Evolutionary conservation across 2,888 invertebrate species (phyloP).

Genomic region (Agriopis aurantiaria): DNA sequence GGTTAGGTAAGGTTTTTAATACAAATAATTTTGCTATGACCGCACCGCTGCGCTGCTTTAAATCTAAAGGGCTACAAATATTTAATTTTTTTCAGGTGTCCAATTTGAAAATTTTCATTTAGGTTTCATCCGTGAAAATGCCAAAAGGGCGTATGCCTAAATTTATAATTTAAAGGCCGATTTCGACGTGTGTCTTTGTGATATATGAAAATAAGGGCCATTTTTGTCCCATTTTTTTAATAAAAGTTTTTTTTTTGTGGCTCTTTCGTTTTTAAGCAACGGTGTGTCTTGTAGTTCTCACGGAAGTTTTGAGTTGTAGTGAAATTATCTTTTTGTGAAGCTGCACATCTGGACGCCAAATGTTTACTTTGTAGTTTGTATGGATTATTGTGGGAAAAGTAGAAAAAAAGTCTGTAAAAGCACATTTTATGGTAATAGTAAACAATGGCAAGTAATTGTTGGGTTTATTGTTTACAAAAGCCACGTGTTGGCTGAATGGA

Average conservation of each 20-base stretch:
- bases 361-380: constrained; percentile 14
- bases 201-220: no score
- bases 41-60: no score
- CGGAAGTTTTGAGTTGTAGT: background rate
- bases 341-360: constrained; percentile 28
- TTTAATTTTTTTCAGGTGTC: no score
- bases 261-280: no score
- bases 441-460: constrained; percentile 10
- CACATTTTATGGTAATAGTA: background rate
- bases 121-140: no score
- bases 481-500: constrained; percentile 14
- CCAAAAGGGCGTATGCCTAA: no score
- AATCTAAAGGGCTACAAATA: no score
- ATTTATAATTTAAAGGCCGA: no score
- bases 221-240: no score
- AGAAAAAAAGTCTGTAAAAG: background rate
- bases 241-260: no score
- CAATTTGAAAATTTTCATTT: no score
- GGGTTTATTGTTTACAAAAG: constrained; percentile 7
- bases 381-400: constrained; percentile 9
- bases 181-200: no score
- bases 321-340: constrained; percentile 1
- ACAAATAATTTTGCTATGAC: background rate
- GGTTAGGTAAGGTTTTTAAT: constrained; percentile 4
- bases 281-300: background rate